Conservation (phyloP, 2,797 vertebrate genomes). For the Myotis pilosus region DNA sequence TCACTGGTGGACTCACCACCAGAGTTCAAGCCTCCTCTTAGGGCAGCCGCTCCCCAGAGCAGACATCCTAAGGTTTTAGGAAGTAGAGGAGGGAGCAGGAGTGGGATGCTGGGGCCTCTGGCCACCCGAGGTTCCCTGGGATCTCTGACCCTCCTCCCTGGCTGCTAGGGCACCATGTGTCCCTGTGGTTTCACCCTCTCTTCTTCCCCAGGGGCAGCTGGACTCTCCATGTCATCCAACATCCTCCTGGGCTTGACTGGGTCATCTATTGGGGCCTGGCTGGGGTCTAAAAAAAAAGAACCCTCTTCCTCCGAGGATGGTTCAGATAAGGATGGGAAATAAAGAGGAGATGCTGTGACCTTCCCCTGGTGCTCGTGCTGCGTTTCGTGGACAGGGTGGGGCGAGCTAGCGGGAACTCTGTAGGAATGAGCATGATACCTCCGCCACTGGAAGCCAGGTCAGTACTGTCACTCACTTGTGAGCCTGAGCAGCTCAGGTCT, state of each 20-base stretch:
- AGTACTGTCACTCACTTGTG: not conserved
- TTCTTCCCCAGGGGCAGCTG: not conserved
- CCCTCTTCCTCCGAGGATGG: not conserved
- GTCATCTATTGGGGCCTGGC: not conserved
- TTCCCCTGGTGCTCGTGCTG: fast-evolving
- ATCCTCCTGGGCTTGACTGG: not conserved
- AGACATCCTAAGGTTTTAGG: not conserved
- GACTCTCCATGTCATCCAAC: not conserved
- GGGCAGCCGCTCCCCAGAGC: not conserved
- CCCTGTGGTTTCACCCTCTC: not conserved
- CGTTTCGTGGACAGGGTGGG: not conserved
- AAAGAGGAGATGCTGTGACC: not conserved
- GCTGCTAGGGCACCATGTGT: not conserved
- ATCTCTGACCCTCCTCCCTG: not conserved
- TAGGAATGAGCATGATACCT: fast-evolving
- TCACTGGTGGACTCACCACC: not conserved
- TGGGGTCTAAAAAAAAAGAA: not conserved
- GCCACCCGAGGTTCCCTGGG: not conserved
- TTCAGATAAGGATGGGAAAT: not conserved
- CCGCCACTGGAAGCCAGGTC: not conserved
- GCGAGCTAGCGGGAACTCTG: fast-evolving
- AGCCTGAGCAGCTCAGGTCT: not conserved
- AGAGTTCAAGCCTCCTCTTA: not conserved
- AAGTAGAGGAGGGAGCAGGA: not conserved
- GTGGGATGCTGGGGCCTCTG: not conserved